Evolutionary conservation across 2,797 vertebrate species (phyloP).

Genomic region (Chiloscyllium punctatum): DNA sequence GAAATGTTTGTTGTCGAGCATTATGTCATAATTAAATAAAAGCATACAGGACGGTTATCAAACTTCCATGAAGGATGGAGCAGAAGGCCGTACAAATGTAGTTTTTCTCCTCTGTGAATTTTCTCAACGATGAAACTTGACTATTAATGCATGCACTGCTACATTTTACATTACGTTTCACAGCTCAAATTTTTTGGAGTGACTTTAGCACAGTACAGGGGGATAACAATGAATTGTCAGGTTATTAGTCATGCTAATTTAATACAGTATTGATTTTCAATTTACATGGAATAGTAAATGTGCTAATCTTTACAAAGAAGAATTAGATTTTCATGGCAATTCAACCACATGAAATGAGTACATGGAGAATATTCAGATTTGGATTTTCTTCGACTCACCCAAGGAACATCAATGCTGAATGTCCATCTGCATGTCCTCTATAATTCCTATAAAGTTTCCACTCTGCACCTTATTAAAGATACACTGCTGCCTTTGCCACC

Average conservation of each 20-base stretch:
- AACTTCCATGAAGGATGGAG: background rate
- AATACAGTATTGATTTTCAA: conserved; percentile 3
- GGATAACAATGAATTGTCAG: background rate
- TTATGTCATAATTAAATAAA: background rate
- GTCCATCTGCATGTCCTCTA: background rate
- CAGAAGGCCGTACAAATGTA: background rate
- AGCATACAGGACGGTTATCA: background rate
- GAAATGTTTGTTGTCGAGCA: background rate
- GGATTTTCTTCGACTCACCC: background rate
- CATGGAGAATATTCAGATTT: background rate
- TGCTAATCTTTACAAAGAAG: background rate
- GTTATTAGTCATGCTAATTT: background rate
- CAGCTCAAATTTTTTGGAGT: background rate
- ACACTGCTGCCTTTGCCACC: background rate
- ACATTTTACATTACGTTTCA: background rate
- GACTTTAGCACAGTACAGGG: background rate
- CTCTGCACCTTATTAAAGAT: background rate
- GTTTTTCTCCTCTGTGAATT: background rate
- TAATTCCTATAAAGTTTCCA: background rate
- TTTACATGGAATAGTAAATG: background rate
- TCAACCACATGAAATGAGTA: background rate
- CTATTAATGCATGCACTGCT: background rate
- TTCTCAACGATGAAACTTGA: conserved; percentile 17
- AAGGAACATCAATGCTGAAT: background rate
- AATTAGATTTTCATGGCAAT: background rate